These are phyloP conservation scores for Theretra japonica DNA, from an alignment of 2,888 invertebrate species.

Conservation along the genomic window DNA sequence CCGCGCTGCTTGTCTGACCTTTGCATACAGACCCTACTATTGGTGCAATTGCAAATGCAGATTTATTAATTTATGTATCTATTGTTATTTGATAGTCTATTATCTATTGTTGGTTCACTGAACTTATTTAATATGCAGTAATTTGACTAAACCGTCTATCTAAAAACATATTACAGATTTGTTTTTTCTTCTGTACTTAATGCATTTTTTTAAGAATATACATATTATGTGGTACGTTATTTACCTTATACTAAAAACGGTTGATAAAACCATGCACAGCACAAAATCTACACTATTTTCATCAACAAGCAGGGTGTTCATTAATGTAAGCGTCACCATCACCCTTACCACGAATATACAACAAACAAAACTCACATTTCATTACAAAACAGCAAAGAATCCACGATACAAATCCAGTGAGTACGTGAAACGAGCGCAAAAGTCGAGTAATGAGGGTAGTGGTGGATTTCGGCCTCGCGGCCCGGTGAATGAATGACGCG, in stretches of 20 bases:
- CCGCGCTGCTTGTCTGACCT: conserved; percentile 24
- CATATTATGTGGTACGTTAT: too few relatives aligned
- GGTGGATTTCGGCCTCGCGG: neutral
- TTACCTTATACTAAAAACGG: too few relatives aligned
- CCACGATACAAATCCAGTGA: neutral
- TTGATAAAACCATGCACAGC: too few relatives aligned
- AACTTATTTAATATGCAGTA: too few relatives aligned
- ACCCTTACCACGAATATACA: neutral
- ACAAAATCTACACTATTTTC: neutral
- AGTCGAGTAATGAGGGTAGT: conserved; percentile 1
- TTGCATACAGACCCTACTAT: neutral
- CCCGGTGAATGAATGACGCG: conserved; percentile 3
- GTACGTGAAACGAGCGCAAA: neutral
- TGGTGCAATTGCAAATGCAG: neutral
- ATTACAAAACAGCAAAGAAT: neutral
- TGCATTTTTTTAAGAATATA: too few relatives aligned
- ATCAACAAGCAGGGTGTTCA: neutral
- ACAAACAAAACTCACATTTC: neutral
- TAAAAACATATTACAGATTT: too few relatives aligned
- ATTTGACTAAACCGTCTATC: too few relatives aligned
- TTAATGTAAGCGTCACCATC: neutral
- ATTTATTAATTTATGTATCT: neutral
- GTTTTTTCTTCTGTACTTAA: too few relatives aligned
- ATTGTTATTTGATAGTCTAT: too few relatives aligned
- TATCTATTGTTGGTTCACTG: too few relatives aligned